Percentiles rank a stretch among this genome's conserved stretches.
phyloP scores from a whole-genome alignment of 1,140 invertebrate genomes.

The Thaumatotibia leucotreta region DNA sequence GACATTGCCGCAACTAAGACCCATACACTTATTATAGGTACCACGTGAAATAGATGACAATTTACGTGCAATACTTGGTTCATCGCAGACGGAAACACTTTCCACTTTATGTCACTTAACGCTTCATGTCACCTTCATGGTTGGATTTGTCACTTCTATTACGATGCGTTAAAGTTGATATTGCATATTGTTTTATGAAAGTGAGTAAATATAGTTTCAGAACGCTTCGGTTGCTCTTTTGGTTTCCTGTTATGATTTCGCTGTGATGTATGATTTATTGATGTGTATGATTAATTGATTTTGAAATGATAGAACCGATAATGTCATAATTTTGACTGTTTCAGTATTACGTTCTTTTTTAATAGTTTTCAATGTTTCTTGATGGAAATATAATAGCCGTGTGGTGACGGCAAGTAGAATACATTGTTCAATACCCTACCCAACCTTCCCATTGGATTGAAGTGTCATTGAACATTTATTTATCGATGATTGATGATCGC shows the following conservation, averaged over 20 bases:
- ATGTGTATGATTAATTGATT: slow-evolving; percentile 4
- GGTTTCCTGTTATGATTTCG: not conserved
- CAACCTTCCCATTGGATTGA: too few species aligned
- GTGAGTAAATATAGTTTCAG: not conserved
- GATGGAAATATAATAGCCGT: too few species aligned
- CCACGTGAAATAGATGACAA: slow-evolving; percentile 20
- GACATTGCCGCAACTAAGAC: slow-evolving; percentile 1
- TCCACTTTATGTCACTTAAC: slow-evolving; percentile 42
- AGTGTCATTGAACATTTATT: too few species aligned
- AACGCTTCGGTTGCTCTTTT: not conserved
- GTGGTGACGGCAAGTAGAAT: too few species aligned
- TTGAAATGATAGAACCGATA: not conserved
- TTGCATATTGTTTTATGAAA: not conserved
- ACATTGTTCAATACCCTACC: too few species aligned
- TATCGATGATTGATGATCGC: too few species aligned
- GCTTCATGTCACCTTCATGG: slow-evolving; percentile 11
- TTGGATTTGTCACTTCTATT: not conserved
- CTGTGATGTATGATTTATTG: too few species aligned
- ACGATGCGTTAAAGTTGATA: not conserved
- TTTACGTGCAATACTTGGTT: slow-evolving; percentile 28
- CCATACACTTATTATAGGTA: slow-evolving; percentile 20
- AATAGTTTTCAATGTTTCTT: too few species aligned
- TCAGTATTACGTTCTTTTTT: too few species aligned
- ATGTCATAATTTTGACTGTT: too few species aligned
- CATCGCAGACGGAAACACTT: slow-evolving; percentile 38